Evolutionary conservation across 2,113 vertebrate species (phyloP).

Genomic region (Vulpes ferrilata): DNA sequence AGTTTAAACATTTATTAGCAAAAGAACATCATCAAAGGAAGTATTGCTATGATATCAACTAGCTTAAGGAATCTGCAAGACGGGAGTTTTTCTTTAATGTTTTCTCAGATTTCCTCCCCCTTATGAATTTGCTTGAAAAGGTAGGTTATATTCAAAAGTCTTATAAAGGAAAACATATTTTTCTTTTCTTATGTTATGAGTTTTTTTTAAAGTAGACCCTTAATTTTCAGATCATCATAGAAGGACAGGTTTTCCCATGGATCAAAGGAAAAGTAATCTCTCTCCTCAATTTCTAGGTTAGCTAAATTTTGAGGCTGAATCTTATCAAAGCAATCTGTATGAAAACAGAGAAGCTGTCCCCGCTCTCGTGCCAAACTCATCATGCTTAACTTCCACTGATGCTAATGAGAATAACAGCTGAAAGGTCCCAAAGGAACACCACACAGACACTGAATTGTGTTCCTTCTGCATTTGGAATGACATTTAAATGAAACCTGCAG

Average conservation of each 20-base stretch:
- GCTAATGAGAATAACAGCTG: conserved; percentile 48
- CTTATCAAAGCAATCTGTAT: neutral
- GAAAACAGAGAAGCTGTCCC: neutral
- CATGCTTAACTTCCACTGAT: neutral
- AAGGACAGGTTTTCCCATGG: neutral
- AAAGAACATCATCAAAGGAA: conserved; percentile 50
- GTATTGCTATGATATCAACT: neutral
- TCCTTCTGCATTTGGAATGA: conserved; percentile 41
- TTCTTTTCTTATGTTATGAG: neutral
- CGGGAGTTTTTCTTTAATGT: conserved; percentile 49
- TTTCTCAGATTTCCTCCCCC: conserved; percentile 2
- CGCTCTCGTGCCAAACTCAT: conserved; percentile 24
- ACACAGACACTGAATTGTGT: neutral
- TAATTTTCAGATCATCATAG: neutral
- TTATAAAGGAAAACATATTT: neutral
- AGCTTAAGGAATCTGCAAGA: conserved; percentile 27
- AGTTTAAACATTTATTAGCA: conserved; percentile 75
- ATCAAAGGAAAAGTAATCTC: neutral
- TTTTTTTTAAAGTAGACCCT: neutral
- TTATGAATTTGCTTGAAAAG: conserved; percentile 38
- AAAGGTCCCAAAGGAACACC: neutral
- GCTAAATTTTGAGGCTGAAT: neutral
- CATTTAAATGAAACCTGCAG: conserved; percentile 46
- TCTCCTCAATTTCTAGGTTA: neutral
- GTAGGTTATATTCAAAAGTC: neutral